Evolutionary conservation across 1,140 invertebrate species (phyloP), one percentile per base, ranked within the genome.

Genomic region (Drosophila carrolli): DNA sequence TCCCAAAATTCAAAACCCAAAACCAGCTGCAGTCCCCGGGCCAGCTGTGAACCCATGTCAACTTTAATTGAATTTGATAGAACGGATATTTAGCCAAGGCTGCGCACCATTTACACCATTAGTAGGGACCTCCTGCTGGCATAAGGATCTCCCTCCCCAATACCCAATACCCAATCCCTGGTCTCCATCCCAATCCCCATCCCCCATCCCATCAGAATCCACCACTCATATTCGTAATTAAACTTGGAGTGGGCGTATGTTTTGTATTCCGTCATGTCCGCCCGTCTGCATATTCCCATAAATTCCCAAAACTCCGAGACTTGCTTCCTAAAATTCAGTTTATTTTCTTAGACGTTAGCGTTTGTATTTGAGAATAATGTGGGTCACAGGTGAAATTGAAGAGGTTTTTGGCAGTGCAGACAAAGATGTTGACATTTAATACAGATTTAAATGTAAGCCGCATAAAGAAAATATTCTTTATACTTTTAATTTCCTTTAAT

Each of bases 21-120:
- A 38, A 50, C 40, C 62, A 29, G 54, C n/a, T 47, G 66, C 63
- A 71, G 70, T 67, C 8, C 19, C 14, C n/a, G 29, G 54, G 55
- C 44, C 73, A 81, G 71, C 75, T 67, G 79, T 56, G 83, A 79
- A 86, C 83, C 83, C 83, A 88, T 86, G 84, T 86, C 83, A 86
- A 86, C 71, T 89, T 89, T 89, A 86, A 86, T 86, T 86, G 84
- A 86, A 86, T 86, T 88, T 86, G 83, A 86, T 86, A 79, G 75
- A 86, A 86, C 75, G 84, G 84, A 86, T 89, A 86, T 86, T 86
- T 89, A 83, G 83, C 75, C 79, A 58, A 57, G 65, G 68, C 72
- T 56, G 70, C 62, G 71, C 65, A 51, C 57, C 68, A 82, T 82
- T 82, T 78, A 67, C 75, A 82, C 75, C 61, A 75, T 75, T 75